A percentile compares a stretch with the other conserved stretches of the same genome.
phyloP scores from a whole-genome alignment of 64 coral and sea anemone species.

The Platygyra sinensis region DNA sequence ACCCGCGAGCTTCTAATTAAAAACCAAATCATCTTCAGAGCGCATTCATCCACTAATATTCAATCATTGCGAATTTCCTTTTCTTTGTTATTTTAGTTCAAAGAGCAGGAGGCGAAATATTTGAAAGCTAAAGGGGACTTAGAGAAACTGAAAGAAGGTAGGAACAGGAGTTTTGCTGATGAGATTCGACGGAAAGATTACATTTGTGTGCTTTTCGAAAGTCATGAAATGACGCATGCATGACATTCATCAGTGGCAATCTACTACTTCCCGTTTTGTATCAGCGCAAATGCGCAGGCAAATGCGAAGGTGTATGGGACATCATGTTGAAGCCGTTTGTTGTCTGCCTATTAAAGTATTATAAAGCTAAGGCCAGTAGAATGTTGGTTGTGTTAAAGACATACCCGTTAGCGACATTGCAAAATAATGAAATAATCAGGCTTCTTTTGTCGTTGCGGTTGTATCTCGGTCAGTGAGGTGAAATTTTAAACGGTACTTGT shows the following conservation, averaged over 20 bases:
- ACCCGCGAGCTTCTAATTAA: background rate
- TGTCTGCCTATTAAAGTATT: background rate
- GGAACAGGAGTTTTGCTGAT: background rate
- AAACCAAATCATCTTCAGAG: background rate
- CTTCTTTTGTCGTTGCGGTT: background rate
- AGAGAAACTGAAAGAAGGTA: constrained; percentile 66
- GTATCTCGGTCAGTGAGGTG: background rate
- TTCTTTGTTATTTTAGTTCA: constrained; percentile 16
- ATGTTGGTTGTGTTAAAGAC: background rate
- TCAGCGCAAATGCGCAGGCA: background rate
- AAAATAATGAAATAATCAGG: background rate
- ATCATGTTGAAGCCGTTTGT: background rate
- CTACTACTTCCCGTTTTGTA: background rate
- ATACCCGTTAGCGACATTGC: background rate
- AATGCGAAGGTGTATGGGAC: no score
- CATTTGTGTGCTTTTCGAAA: background rate
- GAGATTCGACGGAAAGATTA: background rate
- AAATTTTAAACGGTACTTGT: background rate
- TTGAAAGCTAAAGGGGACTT: constrained; percentile 63
- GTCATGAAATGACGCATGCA: background rate
- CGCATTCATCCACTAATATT: background rate
- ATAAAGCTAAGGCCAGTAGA: background rate
- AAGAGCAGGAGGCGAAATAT: constrained; percentile 45
- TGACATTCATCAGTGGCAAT: background rate
- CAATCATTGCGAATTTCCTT: background rate